Evolutionary conservation across 1,140 invertebrate species (phyloP).

Genomic region (Portunus trituberculatus): DNA sequence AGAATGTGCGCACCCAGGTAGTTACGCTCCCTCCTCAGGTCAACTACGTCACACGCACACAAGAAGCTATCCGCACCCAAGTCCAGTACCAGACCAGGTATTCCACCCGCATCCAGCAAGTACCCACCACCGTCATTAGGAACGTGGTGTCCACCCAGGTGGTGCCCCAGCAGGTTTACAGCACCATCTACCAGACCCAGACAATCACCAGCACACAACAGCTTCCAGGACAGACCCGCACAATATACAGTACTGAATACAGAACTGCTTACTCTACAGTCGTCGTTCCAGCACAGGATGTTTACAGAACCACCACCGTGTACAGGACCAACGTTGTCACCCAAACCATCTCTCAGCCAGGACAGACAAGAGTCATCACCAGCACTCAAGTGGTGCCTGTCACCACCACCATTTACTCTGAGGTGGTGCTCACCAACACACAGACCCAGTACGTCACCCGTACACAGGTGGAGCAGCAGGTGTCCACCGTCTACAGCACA

Average conservation of each 20-base stretch:
- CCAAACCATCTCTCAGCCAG: conserved; percentile 63
- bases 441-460: conserved; percentile 71
- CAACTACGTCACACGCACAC: conserved; percentile 70
- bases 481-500: conserved; percentile 60
- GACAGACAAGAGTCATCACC: conserved; percentile 67
- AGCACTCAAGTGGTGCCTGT: conserved; percentile 68
- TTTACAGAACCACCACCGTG: neutral
- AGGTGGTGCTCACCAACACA: conserved; percentile 67
- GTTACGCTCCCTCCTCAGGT: conserved; percentile 65
- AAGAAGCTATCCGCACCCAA: conserved; percentile 48
- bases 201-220: conserved; percentile 65
- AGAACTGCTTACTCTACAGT: conserved; percentile 62
- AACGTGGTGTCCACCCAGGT: conserved; percentile 74
- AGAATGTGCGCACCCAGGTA: conserved; percentile 59
- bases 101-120: conserved; percentile 57
- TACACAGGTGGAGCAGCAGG: conserved; percentile 67
- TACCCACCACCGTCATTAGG: conserved; percentile 64
- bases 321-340: conserved; percentile 58
- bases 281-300: conserved; percentile 56
- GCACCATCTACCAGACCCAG: conserved; percentile 72
- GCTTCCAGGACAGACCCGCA: conserved; percentile 68
- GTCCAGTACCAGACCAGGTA: conserved; percentile 69
- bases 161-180: conserved; percentile 67
- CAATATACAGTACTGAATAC: conserved; percentile 65
- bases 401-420: conserved; percentile 64